These are phyloP conservation scores for Condylura cristata DNA, from an alignment of 2,113 vertebrate species.

Conservation along the genomic window DNA sequence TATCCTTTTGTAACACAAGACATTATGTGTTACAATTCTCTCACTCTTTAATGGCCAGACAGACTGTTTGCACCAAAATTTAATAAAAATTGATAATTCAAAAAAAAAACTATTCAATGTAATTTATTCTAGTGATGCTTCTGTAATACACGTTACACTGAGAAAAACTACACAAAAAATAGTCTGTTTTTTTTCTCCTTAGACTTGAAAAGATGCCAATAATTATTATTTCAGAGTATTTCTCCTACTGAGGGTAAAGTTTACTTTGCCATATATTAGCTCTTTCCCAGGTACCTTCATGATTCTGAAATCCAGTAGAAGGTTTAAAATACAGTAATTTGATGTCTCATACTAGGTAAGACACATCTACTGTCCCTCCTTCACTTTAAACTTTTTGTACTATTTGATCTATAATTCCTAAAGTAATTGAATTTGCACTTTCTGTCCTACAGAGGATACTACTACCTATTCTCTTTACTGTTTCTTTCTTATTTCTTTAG, in stretches of 20 bases:
- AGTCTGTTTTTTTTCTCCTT: background rate
- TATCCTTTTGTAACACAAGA: background rate
- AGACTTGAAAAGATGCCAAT: conserved; percentile 16
- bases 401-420: background rate
- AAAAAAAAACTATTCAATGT: background rate
- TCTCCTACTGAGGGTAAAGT: background rate
- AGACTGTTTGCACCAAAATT: conserved; percentile 27
- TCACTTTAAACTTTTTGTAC: background rate
- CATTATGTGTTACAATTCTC: background rate
- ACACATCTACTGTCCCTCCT: background rate
- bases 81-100: background rate
- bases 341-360: background rate
- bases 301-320: background rate
- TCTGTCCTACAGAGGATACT: background rate
- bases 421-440: background rate
- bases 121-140: conserved; percentile 19
- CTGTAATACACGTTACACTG: background rate
- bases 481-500: background rate
- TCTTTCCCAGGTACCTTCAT: background rate
- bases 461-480: background rate
- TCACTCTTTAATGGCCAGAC: background rate
- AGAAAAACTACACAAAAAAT: conserved; percentile 17
- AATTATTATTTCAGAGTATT: background rate
- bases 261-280: background rate
- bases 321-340: background rate